A percentile compares a stretch with the other conserved stretches of the same genome.
phyloP scores from a whole-genome alignment of 1,140 invertebrate genomes.

The Semibalanus balanoides region DNA sequence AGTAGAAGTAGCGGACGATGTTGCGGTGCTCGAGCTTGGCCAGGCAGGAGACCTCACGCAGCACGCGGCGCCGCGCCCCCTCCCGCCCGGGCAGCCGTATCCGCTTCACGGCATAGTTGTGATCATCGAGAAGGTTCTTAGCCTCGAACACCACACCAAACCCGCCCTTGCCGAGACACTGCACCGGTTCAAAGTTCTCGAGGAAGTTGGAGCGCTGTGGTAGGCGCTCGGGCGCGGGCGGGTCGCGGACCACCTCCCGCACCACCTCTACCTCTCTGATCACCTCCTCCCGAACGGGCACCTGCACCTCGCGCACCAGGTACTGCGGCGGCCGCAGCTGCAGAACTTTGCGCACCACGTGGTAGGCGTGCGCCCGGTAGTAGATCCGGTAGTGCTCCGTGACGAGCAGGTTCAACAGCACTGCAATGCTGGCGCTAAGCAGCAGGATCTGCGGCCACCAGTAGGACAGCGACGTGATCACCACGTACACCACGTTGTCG shows the following conservation, averaged over 20 bases:
- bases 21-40: slow-evolving; percentile 87
- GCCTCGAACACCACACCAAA: slow-evolving; percentile 96
- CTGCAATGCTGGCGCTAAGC: not conserved
- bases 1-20: slow-evolving; percentile 88
- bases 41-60: slow-evolving; percentile 83
- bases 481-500: not conserved
- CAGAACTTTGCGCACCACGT: not conserved
- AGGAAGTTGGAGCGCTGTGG: slow-evolving; percentile 51
- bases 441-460: slow-evolving; percentile 21
- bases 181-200: slow-evolving; percentile 69
- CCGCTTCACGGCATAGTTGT: slow-evolving; percentile 87
- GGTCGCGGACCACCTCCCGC: slow-evolving; percentile 1
- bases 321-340: not conserved
- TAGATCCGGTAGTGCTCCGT: not conserved
- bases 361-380: not conserved
- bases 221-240: not conserved
- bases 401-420: not conserved
- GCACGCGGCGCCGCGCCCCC: slow-evolving; percentile 41
- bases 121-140: slow-evolving; percentile 86
- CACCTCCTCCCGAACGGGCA: not conserved
- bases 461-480: slow-evolving; percentile 15
- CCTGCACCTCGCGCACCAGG: not conserved
- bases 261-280: slow-evolving; percentile 3
- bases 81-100: slow-evolving; percentile 68
- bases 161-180: slow-evolving; percentile 79